Base-by-base conservation (phyloP, 2,888 invertebrate genomes). In the Periphyllus acericola region DNA sequence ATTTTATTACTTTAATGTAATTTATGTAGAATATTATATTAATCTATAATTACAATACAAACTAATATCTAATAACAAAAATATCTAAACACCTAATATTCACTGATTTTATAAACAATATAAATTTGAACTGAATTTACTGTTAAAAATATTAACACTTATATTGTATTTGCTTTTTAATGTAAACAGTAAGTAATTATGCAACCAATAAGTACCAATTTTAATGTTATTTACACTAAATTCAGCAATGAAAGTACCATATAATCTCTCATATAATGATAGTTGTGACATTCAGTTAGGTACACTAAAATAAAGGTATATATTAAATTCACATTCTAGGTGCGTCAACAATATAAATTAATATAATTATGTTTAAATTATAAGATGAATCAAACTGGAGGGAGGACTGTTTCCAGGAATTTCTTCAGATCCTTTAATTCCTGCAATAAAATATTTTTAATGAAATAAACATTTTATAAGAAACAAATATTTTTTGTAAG, bases 371-470 rank as follows among this genome's bases (percentile, higher is more conserved):
- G 4, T 55, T n/a, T 32, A 74, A 40, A 80, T 74, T 14, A 81
- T 29, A 71, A 60, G 55, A 21, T 71, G 11, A 66, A 88, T 89
- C 79, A 89, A 32, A 89, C 74, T 74, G 89, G 46, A 40, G 91
- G 91, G 71, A 91, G 85, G 29, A 90, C 89, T 88, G 90, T 90
- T 82, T 90, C 90, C 91, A 93, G 92, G 91, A 93, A 93, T 74
- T 90, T 91, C 92, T 93, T 94, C 91, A 96, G 93, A 90, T 95
- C 95, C 90, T 93, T 93, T 92, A 96, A 93, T 93, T 97, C 93
- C 93, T 93, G 91, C 40, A 90, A 91, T 90, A 89, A 75, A 83
- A 74, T 21, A n/a, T n/a, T 72, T n/a, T n/a, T n/a, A n/a, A n/a
- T n/a, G n/a, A n/a, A n/a, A n/a, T n/a, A n/a, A n/a, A n/a, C n/a